A percentile compares a stretch with the other conserved stretches of the same genome.
These are phyloP conservation scores for Archips crataeganus DNA, from an alignment of 2,888 invertebrate species.

Conservation along the genomic window DNA sequence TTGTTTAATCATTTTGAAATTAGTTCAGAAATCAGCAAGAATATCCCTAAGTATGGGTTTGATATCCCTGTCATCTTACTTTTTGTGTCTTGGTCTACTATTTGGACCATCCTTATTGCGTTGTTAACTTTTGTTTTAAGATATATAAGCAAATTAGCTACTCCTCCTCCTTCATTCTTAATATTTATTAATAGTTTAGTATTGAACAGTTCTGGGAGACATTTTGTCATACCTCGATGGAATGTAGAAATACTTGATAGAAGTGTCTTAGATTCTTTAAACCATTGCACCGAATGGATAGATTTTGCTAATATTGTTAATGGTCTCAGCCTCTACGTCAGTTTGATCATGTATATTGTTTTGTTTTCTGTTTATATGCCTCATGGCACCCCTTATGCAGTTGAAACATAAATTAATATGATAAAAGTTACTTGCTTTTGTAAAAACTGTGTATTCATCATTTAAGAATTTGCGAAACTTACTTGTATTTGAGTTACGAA, in stretches of 20 bases:
- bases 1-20: conserved; percentile 29
- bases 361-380: conserved; percentile 56
- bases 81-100: conserved; percentile 24
- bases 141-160: conserved; percentile 46
- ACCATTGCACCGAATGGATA: conserved; percentile 50
- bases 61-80: conserved; percentile 31
- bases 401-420: not conserved
- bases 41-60: conserved; percentile 32
- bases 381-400: not conserved
- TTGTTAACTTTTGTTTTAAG: conserved; percentile 52
- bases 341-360: conserved; percentile 50
- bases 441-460: not conserved
- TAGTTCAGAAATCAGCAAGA: conserved; percentile 14
- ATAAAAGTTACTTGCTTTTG: not conserved
- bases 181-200: conserved; percentile 51
- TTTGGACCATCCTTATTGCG: conserved; percentile 50
- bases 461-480: no score
- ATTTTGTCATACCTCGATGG: conserved; percentile 54
- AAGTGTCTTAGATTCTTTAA: conserved; percentile 32
- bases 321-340: conserved; percentile 44
- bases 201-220: conserved; percentile 46
- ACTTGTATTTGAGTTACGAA: no score
- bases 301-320: conserved; percentile 57
- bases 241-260: conserved; percentile 35
- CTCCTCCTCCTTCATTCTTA: conserved; percentile 49